Evolutionary conservation across 2,113 vertebrate species (phyloP).

Genomic region (Zosterops borbonicus): DNA sequence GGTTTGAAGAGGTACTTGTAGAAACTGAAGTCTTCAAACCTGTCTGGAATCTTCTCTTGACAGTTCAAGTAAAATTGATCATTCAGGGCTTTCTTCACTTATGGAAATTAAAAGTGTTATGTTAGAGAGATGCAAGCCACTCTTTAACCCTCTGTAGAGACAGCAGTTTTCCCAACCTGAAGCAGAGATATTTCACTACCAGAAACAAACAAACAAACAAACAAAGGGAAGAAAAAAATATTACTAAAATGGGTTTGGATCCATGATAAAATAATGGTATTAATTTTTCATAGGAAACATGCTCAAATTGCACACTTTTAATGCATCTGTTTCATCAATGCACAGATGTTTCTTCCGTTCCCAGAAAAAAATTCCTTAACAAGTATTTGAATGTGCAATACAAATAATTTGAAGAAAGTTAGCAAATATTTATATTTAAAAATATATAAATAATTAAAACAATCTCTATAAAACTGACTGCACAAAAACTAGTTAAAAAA

Average conservation of each 20-base stretch:
- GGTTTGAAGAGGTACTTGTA: background rate
- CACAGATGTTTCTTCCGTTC: no score
- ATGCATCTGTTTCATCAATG: background rate
- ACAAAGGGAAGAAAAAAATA: background rate
- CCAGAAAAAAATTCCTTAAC: background rate
- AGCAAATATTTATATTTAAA: background rate
- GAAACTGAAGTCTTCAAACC: background rate
- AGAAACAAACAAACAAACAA: background rate
- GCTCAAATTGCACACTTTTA: background rate
- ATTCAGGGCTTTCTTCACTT: background rate
- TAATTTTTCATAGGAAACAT: background rate
- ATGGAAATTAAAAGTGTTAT: background rate
- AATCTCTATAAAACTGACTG: background rate
- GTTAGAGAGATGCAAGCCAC: background rate
- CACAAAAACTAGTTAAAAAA: background rate
- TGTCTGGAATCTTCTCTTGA: background rate
- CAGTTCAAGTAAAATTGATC: background rate
- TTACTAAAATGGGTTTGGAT: background rate
- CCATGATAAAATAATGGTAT: background rate
- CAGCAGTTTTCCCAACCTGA: background rate
- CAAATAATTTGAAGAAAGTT: background rate
- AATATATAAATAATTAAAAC: background rate
- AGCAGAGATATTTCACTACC: background rate
- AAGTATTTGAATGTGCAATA: background rate
- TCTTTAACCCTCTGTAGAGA: background rate